Evolutionary conservation across 2,888 invertebrate species (phyloP), one percentile per base, ranked within the genome.

Genomic region (Caenorhabditis sulstoni): DNA sequence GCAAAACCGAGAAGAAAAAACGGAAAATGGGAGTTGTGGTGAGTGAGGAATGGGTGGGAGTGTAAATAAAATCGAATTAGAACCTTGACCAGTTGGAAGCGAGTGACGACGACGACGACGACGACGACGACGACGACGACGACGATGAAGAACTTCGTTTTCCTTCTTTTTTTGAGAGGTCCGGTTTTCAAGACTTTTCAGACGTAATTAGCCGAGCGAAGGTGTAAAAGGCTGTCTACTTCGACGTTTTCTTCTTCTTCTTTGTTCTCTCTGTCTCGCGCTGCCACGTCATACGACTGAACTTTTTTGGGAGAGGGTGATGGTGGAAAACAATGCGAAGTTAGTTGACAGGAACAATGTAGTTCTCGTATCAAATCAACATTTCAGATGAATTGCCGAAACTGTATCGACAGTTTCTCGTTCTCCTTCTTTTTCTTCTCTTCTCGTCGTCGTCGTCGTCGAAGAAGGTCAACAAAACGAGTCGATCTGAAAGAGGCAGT

Each of bases 61-160:
- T 58, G 73, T 64, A 65, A 74, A 74, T 65, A 74, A 58, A 74
- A 66, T 65, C 71, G 71, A 71, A 71, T 71, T 71, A 66, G 61
- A 59, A 59, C 57, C 47, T 66, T 66, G 66, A 66, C 52, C 57
- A 57, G 39, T 57, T 57, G 57, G 57, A 41, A 57, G 20, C 39
- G 16, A 41, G 11, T 47, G 57, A 41, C 41, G 41, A n/a, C n/a
- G n/a, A n/a, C n/a, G n/a, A n/a, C n/a, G n/a, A n/a, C n/a, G n/a
- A n/a, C n/a, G n/a, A n/a, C n/a, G n/a, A n/a, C n/a, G n/a, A n/a
- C n/a, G n/a, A n/a, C n/a, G n/a, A n/a, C n/a, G n/a, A n/a, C n/a
- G n/a, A n/a, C n/a, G n/a, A 39, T 23, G 39, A 39, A 52, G 47
- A 4, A 23, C 29, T 9, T 37, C 35, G 20, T 45, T 45, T 44